These are phyloP conservation scores for Synaphobranchus kaupii DNA, from an alignment of 2,797 vertebrate species.

Conservation along the genomic window DNA sequence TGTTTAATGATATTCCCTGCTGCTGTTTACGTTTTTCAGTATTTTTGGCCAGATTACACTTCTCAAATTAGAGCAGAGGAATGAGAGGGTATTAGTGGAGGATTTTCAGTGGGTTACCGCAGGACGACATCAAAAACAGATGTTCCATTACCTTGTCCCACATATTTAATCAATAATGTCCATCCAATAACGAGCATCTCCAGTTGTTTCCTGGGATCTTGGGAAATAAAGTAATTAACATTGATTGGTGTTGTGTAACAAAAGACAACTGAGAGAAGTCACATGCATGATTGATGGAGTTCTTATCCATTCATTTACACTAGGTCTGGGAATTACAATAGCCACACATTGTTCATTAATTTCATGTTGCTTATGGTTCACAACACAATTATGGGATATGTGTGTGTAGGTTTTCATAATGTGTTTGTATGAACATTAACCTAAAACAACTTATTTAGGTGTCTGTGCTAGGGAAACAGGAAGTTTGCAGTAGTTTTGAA, in stretches of 20 bases:
- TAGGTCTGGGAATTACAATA: background rate
- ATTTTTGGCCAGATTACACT: conserved; percentile 10
- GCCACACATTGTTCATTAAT: background rate
- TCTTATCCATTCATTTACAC: background rate
- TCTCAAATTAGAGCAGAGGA: background rate
- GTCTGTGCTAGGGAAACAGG: background rate
- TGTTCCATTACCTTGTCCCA: background rate
- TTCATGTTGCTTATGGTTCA: background rate
- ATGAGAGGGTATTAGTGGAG: background rate
- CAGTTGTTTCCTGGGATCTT: background rate
- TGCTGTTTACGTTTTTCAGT: background rate
- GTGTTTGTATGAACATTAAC: conserved; percentile 44
- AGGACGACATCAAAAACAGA: background rate
- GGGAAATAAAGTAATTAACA: background rate
- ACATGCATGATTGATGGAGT: no score
- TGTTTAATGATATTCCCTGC: conserved; percentile 18
- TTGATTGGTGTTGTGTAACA: no score
- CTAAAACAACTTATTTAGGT: background rate
- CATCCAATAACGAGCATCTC: background rate
- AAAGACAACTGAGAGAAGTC: no score
- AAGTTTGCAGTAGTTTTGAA: background rate
- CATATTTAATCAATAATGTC: background rate
- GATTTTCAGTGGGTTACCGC: background rate
- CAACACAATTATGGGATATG: background rate
- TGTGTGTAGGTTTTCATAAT: conserved; percentile 13